Evolutionary conservation across 2,113 vertebrate genomes (phyloP).

Genomic region (Melanotaenia duboulayi): DNA sequence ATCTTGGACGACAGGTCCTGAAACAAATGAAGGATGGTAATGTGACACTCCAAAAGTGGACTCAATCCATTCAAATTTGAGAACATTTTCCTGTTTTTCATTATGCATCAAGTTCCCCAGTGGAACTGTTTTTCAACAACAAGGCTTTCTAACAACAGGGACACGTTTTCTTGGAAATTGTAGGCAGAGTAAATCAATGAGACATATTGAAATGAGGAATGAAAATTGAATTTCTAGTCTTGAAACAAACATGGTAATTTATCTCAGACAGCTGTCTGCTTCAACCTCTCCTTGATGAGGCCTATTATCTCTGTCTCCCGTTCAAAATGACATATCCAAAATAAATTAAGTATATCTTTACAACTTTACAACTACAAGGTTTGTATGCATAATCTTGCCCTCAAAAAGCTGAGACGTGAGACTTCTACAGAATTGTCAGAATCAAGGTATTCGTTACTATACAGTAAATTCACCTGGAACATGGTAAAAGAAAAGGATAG

Average conservation of each 20-base stretch:
- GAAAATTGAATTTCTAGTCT: not conserved
- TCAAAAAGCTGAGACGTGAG: not conserved
- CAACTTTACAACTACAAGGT: too few species aligned
- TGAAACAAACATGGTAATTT: slow-evolving; percentile 28
- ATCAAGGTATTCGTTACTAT: too few species aligned
- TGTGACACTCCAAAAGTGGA: slow-evolving; percentile 25
- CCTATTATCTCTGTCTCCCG: too few species aligned
- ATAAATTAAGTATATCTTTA: too few species aligned
- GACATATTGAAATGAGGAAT: slow-evolving; percentile 8
- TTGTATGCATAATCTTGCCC: too few species aligned
- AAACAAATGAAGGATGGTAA: slow-evolving; percentile 25
- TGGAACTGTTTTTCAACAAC: slow-evolving; percentile 30
- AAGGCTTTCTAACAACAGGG: slow-evolving; percentile 34
- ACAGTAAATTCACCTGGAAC: too few species aligned
- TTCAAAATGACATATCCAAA: too few species aligned
- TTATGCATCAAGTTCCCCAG: slow-evolving; percentile 46
- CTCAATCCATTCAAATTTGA: slow-evolving; percentile 31
- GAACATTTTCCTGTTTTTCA: slow-evolving; percentile 27
- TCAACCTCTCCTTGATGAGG: not conserved
- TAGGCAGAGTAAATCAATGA: not conserved
- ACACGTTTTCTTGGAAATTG: slow-evolving; percentile 21
- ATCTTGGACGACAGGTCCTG: slow-evolving; percentile 21
- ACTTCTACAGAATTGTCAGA: too few species aligned
- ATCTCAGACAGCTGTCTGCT: not conserved
- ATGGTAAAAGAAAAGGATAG: too few species aligned